These are phyloP conservation scores for Manis crassicaudata DNA, from an alignment of 2,797 vertebrate species.

Conservation along the genomic window DNA sequence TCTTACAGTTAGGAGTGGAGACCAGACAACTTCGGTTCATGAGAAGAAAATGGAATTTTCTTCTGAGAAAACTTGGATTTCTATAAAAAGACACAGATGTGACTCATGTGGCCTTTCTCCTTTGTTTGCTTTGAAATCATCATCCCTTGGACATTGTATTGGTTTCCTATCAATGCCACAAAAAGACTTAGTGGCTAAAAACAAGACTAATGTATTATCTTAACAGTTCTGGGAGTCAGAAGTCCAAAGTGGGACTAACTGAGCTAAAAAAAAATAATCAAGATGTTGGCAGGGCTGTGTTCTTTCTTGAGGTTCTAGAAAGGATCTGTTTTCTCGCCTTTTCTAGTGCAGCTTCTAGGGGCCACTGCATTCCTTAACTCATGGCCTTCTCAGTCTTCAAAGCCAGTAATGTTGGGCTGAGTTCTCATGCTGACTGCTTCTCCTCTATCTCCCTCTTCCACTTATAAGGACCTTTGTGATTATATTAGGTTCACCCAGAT, in stretches of 20 bases:
- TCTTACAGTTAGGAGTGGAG: neutral
- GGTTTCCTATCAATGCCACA: neutral
- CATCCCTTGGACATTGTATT: neutral
- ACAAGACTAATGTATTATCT: neutral
- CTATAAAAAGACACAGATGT: neutral
- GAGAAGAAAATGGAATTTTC: neutral
- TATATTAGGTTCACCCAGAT: neutral
- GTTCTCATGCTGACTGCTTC: neutral
- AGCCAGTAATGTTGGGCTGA: neutral
- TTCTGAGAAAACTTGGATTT: neutral
- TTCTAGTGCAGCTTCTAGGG: neutral
- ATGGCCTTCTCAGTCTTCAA: neutral
- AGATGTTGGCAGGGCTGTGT: neutral
- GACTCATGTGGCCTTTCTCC: neutral
- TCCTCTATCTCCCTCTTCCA: neutral
- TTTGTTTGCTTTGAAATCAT: neutral
- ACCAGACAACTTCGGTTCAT: neutral
- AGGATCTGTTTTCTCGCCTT: neutral
- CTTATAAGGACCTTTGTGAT: neutral
- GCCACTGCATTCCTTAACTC: neutral
- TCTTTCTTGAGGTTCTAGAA: neutral
- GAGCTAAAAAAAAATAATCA: neutral
- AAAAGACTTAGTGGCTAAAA: neutral
- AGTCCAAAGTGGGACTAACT: neutral
- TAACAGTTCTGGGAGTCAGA: neutral